phyloP scores from a whole-genome alignment of 2,888 invertebrate species.

The Acrobasis repandana region DNA sequence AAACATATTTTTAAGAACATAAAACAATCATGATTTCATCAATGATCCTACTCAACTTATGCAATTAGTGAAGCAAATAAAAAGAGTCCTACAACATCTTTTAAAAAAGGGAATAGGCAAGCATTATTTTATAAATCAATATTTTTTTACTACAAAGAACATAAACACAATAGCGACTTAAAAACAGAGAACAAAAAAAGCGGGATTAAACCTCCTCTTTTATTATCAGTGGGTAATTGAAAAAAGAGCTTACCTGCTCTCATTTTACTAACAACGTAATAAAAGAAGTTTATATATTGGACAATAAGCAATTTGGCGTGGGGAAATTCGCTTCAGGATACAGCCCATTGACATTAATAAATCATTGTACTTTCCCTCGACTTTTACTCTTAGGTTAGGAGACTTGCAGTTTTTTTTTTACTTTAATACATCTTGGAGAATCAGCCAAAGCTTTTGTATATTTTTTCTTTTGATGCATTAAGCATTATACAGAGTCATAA shows the following conservation, averaged over 20 bases:
- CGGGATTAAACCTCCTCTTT: conserved; percentile 63
- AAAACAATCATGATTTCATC: too few relatives aligned
- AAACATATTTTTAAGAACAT: too few relatives aligned
- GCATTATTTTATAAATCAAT: not conserved
- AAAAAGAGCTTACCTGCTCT: conserved; percentile 62
- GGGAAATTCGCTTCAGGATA: conserved; percentile 67
- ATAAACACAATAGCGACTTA: conserved; percentile 16
- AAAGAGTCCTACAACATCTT: not conserved
- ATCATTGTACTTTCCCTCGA: conserved; percentile 69
- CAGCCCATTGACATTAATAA: conserved; percentile 81
- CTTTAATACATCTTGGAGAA: too few relatives aligned
- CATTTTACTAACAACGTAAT: conserved; percentile 79
- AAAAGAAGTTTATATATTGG: conserved; percentile 73
- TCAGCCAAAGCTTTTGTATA: too few relatives aligned
- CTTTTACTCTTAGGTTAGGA: conserved; percentile 24
- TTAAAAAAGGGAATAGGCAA: not conserved
- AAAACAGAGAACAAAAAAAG: conserved; percentile 7
- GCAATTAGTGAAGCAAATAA: not conserved
- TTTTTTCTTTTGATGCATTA: too few relatives aligned
- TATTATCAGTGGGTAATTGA: conserved; percentile 65
- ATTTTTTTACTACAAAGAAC: not conserved
- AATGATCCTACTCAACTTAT: too few relatives aligned
- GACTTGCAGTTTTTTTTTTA: too few relatives aligned
- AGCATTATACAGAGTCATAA: too few relatives aligned
- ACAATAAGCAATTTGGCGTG: conserved; percentile 80